Evolutionary conservation across 2,113 vertebrate genomes (phyloP), one percentile per base, ranked within the genome.

Genomic region (Synchiropus splendidus): DNA sequence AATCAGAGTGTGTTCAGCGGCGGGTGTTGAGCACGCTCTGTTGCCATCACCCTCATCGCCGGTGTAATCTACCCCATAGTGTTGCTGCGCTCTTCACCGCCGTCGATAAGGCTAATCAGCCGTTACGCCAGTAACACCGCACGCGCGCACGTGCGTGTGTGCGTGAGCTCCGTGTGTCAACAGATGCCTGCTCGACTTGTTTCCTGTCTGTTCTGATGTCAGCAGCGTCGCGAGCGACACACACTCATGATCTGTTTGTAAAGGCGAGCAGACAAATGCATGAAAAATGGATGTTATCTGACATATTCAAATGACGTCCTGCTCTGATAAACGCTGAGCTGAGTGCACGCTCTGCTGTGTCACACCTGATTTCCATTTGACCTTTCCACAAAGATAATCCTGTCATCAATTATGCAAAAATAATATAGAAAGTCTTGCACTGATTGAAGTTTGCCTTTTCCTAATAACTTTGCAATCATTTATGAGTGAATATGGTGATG

Each of bases 1-100:
- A 77, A 82, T 80, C 67, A 78, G 35, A 66, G 37, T 38, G 10
- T 43, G 56, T 60, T 73, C 54, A 56, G 63, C 64, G 66, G 61
- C 32, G 62, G 54, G 41, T 80, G 62, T 63, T 62, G 67, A 72
- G 54, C 10, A 53, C 61, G 39, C 58, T 77, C 54, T 51, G 42
- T 56, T 74, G 66, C 39, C 62, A 67, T 75, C 64, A 66, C 65
- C 48, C 43, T 59, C 57, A 54, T 64, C 72, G 64, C 78, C 51
- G 40, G 47, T 59, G 41, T 64, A 72, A 75, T 72, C 69, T 62
- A 63, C 72, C 70, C 50, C 62, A 63, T 61, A 49, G 64, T 54
- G 66, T 47, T 70, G 42, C 21, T 6, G 14, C 54, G 53, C 51
- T 40, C 46, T 36, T 69, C 49, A 67, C 64, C 51, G 45, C 40